Evolutionary conservation across 2,797 vertebrate species (phyloP).

Genomic region (Enteromius trimaculatus): DNA sequence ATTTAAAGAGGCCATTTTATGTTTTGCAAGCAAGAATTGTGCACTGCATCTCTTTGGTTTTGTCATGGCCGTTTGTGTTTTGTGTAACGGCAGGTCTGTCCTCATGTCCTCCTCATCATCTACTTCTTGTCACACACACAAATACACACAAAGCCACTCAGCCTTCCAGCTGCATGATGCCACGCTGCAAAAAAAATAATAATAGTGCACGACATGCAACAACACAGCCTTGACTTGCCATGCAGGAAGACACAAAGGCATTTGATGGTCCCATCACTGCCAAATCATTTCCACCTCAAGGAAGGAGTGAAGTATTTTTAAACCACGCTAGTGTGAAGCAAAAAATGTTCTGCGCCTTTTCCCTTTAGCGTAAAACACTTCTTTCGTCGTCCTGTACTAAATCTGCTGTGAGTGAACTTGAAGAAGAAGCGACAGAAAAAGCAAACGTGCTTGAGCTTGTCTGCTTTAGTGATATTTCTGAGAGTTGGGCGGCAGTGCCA

Average conservation of each 20-base stretch:
- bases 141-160: background rate
- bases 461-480: slow-evolving; percentile 41
- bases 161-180: slow-evolving; percentile 48
- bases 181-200: slow-evolving; percentile 45
- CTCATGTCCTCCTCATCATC: slow-evolving; percentile 14
- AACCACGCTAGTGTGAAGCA: slow-evolving; percentile 32
- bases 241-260: background rate
- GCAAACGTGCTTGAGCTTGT: background rate
- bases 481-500: background rate
- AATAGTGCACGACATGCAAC: slow-evolving; percentile 34
- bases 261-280: slow-evolving; percentile 48
- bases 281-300: slow-evolving; percentile 40
- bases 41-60: background rate
- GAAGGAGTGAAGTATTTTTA: slow-evolving; percentile 51
- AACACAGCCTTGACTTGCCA: slow-evolving; percentile 27
- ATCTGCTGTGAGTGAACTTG: slow-evolving; percentile 6
- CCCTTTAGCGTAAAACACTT: slow-evolving; percentile 20
- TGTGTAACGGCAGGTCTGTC: slow-evolving; percentile 4
- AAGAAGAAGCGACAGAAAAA: background rate
- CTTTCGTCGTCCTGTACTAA: slow-evolving; percentile 2
- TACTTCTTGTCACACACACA: slow-evolving; percentile 27
- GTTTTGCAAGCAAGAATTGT: background rate
- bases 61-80: background rate
- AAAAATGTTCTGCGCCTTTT: slow-evolving; percentile 25
- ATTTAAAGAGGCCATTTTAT: background rate